Conservation (phyloP, 2,113 vertebrate species). For the Gobiocypris rarus region DNA sequence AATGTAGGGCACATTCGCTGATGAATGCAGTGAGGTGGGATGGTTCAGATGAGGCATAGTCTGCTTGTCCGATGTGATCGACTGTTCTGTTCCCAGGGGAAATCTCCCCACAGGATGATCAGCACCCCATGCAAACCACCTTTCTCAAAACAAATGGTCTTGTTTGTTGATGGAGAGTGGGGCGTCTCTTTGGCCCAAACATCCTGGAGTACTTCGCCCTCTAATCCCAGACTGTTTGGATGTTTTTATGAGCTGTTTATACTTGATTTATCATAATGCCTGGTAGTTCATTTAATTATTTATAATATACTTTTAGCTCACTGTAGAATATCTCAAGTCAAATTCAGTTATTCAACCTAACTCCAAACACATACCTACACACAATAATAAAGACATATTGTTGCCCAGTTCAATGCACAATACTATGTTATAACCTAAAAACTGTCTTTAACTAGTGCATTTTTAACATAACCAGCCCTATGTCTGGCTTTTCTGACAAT, state of each 20-base stretch:
- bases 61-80: constrained; percentile 15
- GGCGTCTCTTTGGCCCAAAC: constrained; percentile 28
- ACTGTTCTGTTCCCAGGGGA: not conserved
- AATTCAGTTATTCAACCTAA: constrained; percentile 34
- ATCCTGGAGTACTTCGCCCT: constrained; percentile 23
- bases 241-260: constrained; percentile 58
- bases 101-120: constrained; percentile 38
- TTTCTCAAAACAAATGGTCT: constrained; percentile 43
- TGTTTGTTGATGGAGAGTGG: constrained; percentile 19
- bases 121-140: constrained; percentile 34
- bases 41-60: constrained; percentile 40
- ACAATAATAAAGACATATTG: not conserved
- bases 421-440: not conserved
- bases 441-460: too few species aligned
- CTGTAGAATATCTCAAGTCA: constrained; percentile 39
- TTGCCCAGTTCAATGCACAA: not conserved
- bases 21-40: constrained; percentile 45
- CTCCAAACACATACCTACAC: not conserved
- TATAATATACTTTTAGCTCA: constrained; percentile 45
- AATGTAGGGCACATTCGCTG: constrained; percentile 34
- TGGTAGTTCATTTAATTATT: constrained; percentile 50
- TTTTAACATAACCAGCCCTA: not conserved
- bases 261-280: constrained; percentile 46
- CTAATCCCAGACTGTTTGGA: constrained; percentile 51
- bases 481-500: not conserved